phyloP scores from a whole-genome alignment of 2,113 vertebrate species.

The Crotalus helleri region DNA sequence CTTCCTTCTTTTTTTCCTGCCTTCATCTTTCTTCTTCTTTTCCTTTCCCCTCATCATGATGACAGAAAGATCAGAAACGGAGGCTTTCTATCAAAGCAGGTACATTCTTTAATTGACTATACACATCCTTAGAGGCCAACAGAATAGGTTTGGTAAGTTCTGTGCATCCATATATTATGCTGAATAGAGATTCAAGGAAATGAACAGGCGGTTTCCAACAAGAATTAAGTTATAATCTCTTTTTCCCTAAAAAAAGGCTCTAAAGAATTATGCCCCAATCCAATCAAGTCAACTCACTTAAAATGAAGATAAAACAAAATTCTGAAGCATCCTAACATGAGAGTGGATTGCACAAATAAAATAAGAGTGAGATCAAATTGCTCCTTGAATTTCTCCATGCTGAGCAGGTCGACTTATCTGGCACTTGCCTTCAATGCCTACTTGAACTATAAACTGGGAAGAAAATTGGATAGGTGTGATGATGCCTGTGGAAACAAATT shows the following conservation, averaged over 20 bases:
- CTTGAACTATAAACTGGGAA: neutral
- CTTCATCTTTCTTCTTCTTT: neutral
- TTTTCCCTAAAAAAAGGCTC: neutral
- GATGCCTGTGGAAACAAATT: neutral
- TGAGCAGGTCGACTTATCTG: neutral
- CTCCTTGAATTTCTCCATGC: neutral
- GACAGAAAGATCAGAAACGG: neutral
- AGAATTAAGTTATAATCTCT: neutral
- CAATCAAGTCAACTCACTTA: neutral
- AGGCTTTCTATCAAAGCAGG: neutral
- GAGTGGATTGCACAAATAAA: neutral
- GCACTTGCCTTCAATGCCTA: neutral
- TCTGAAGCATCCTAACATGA: neutral
- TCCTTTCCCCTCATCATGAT: neutral
- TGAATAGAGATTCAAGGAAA: neutral
- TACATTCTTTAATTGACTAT: neutral
- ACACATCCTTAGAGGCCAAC: neutral
- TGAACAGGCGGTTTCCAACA: neutral
- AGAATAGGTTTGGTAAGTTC: neutral
- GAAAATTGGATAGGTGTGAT: neutral
- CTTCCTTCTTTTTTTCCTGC: neutral
- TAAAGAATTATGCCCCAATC: neutral
- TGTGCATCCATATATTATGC: neutral
- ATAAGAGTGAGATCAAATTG: neutral
- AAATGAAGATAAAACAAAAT: neutral